phyloP scores from a whole-genome alignment of 2,113 vertebrate genomes.

The Haplochromis burtoni region DNA sequence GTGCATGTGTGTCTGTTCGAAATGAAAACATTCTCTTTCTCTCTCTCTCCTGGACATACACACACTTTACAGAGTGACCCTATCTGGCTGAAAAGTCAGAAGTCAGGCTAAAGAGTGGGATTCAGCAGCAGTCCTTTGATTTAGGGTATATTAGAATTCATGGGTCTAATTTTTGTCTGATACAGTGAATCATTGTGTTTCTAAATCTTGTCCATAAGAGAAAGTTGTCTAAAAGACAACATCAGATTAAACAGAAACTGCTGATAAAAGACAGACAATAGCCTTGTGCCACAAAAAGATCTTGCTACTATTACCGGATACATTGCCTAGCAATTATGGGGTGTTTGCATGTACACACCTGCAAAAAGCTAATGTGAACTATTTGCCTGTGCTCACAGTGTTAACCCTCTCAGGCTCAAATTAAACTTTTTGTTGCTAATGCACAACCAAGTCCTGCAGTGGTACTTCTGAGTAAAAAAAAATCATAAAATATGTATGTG shows the following conservation, averaged over 20 bases:
- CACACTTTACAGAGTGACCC: background rate
- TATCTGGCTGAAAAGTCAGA: background rate
- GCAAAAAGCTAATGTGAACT: background rate
- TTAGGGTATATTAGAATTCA: background rate
- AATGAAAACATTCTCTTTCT: background rate
- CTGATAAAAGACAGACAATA: conserved; percentile 38
- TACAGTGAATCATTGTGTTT: background rate
- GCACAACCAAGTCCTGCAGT: background rate
- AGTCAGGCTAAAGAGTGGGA: background rate
- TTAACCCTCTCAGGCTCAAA: background rate
- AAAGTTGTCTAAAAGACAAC: background rate
- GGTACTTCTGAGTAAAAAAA: background rate
- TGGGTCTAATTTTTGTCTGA: background rate
- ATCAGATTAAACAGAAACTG: conserved; percentile 17
- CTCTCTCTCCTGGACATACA: background rate
- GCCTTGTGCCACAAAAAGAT: background rate
- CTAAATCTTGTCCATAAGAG: background rate
- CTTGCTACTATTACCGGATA: background rate
- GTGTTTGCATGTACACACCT: background rate
- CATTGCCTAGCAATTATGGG: background rate
- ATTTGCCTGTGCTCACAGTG: background rate
- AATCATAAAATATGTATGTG: background rate
- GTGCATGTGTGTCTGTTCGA: conserved; percentile 3
- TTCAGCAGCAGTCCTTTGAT: background rate
- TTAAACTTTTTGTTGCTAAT: background rate